Base-by-base conservation (phyloP, 2,113 vertebrate genomes). In the Macaca nemestrina region DNA sequence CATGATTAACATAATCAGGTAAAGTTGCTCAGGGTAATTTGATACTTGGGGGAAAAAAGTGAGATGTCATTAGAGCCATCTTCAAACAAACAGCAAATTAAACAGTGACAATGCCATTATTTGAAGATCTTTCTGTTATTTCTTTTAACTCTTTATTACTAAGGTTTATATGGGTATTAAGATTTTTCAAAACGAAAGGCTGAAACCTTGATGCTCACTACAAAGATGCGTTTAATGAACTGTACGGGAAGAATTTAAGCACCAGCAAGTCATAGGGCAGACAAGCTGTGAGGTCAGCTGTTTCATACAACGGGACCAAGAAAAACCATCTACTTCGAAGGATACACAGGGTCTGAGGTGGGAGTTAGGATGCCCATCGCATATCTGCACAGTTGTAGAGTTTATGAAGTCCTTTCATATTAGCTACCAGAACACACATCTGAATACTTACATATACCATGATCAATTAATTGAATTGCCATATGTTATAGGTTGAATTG, bases 11-110 rank as follows among this genome's bases (percentile, higher is more conserved):
- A 97, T 75, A 98, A 97, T 88, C 38, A 96, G 55, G 18, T 72
- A 80, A 92, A 50, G 85, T 16, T 90, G 70, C 45, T 22, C 32
- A 57, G 32, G 73, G 70, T 73, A 90, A 91, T 70, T 43, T 96
- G 94, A 59, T 70, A 93, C 94, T 68, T 87, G 73, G 79, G 18
- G 4, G 22, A 25, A 90, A 76, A 68, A 68, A 50, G 32, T 88
- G 73, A 76, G 52, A 59, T 94, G 73, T 61, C 79, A 96, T 61
- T 76, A 75, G 48, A 97, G 96, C 48, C 8, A 81, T 75, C 18
- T 55, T 97, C 75, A 98, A 97, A 96, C 27, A 50, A 81, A 61
- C 2, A 97, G 91, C 94, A 97, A 97, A 95, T 57, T 95, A 98
- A 96, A 79, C 55, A 14, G 0, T 30, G 94, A 93, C 40, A 93